phyloP scores from a whole-genome alignment of 2,888 invertebrate species.

The Hipparchia sbordonii region DNA sequence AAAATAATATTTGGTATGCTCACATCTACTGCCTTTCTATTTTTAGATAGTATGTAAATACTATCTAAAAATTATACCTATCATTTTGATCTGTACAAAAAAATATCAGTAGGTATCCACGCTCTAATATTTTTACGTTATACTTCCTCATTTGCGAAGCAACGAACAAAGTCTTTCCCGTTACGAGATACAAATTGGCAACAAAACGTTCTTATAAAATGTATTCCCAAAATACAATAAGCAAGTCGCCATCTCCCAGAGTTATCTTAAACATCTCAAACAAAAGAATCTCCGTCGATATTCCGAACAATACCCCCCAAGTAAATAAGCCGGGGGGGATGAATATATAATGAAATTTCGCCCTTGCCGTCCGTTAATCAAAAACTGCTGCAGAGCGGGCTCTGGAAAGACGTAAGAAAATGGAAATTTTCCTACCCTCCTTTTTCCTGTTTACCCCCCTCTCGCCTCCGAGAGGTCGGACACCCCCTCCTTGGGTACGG shows the following conservation, averaged over 20 bases:
- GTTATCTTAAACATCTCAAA: conserved; percentile 38
- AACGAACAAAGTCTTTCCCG: background rate
- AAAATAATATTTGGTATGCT: too few relatives aligned
- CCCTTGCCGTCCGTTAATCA: conserved; percentile 80
- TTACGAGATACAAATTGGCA: background rate
- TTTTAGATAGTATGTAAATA: too few relatives aligned
- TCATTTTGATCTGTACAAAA: background rate
- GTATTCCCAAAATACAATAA: conserved; percentile 8
- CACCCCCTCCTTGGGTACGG: conserved; percentile 52
- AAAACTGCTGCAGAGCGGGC: conserved; percentile 78
- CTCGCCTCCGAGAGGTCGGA: conserved; percentile 60
- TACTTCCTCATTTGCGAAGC: background rate
- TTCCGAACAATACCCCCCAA: conserved; percentile 57
- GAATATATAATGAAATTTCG: conserved; percentile 81
- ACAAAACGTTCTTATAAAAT: background rate
- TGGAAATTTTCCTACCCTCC: conserved; percentile 83
- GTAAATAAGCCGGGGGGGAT: conserved; percentile 72
- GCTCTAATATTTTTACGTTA: background rate
- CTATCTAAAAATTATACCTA: too few relatives aligned
- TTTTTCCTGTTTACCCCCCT: conserved; percentile 78
- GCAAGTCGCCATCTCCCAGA: conserved; percentile 18
- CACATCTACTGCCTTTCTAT: too few relatives aligned
- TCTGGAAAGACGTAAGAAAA: conserved; percentile 79
- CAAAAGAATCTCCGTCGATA: conserved; percentile 45
- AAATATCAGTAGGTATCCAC: background rate